Percentiles rank a stretch among this genome's conserved stretches.
These are phyloP conservation scores for Teleiodes luculella DNA, from an alignment of 2,888 invertebrate genomes.

Conservation along the genomic window DNA sequence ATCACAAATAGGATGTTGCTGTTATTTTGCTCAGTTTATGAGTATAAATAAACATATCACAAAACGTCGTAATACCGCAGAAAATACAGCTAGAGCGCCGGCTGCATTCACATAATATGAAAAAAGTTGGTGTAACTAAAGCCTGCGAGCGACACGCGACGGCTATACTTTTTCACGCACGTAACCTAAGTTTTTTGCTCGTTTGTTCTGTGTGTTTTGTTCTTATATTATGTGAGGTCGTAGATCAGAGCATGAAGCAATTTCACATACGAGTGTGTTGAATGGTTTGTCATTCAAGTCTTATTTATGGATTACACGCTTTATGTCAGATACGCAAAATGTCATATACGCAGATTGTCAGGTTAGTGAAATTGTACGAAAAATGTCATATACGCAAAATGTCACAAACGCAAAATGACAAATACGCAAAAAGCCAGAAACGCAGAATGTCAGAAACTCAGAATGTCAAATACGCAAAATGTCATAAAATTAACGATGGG, in stretches of 20 bases:
- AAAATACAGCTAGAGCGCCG: not conserved
- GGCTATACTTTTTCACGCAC: not conserved
- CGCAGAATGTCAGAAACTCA: too few species aligned
- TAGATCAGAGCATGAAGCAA: not conserved
- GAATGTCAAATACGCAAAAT: too few species aligned
- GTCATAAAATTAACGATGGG: too few species aligned
- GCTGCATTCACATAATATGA: not conserved
- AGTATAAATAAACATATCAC: not conserved
- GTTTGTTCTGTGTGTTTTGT: not conserved
- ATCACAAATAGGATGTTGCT: too few species aligned
- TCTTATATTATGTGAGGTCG: not conserved
- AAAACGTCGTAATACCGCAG: not conserved
- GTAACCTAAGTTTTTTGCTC: not conserved
- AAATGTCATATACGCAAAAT: too few species aligned
- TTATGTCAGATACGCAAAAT: too few species aligned
- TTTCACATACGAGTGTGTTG: not conserved
- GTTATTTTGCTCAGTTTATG: too few species aligned
- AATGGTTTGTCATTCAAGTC: not conserved
- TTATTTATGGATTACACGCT: too few species aligned
- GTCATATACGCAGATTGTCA: too few species aligned
- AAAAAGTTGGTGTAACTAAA: not conserved
- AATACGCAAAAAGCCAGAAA: too few species aligned
- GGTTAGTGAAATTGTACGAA: too few species aligned
- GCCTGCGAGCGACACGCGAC: not conserved
- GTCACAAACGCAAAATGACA: too few species aligned